Evolutionary conservation across 2,888 invertebrate genomes (phyloP), one percentile per base, ranked within the genome.

Genomic region (Melinaea marsaeus): DNA sequence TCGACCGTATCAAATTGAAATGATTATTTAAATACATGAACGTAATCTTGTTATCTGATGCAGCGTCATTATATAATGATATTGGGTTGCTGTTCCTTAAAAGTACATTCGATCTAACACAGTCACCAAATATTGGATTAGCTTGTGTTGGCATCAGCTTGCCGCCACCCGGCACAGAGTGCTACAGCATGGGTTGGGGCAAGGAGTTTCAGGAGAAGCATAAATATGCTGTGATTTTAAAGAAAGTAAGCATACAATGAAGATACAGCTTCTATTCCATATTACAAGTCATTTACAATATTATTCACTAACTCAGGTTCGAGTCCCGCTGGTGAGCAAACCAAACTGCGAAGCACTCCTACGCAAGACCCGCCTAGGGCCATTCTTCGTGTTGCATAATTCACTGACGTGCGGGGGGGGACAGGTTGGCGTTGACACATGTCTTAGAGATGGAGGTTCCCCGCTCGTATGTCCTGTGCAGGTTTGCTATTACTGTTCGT

Each of bases 321-420:
- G 95, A n/a, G 73, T 96, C 7, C 95, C 95, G 0, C 85, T 95
- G 0, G 93, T 96, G 0, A 88, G 90, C 0, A 86, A 81, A 6
- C 60, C 67, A 4, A 69, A 62, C 0, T 93, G 93, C 61, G 84
- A 91, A 65, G 7, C 62, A 0, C 73, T 80, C 2, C 84, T 96
- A 1, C 91, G 94, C 0, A 86, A 83, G 45, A 95, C 96, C 0
- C 91, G 95, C 0, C 89, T 96, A 0, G 95, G 95, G 0, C 85
- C 84, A 1, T 85, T 91, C 76, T 96, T 95, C 77, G 74, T 85
- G 47, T 86, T 96, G 9, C 92, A 95, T 73, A 77, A 89, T 0
- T 93, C 93, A n/a, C 95, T 96, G 79, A 92, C 95, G 63, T 96
- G 96, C 75, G 96, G 96, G 0, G 95, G 95, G 0, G 95, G 95